Evolutionary conservation across 2,888 invertebrate genomes (phyloP), one percentile per base, ranked within the genome.

Genomic region (Crematogaster levior): DNA sequence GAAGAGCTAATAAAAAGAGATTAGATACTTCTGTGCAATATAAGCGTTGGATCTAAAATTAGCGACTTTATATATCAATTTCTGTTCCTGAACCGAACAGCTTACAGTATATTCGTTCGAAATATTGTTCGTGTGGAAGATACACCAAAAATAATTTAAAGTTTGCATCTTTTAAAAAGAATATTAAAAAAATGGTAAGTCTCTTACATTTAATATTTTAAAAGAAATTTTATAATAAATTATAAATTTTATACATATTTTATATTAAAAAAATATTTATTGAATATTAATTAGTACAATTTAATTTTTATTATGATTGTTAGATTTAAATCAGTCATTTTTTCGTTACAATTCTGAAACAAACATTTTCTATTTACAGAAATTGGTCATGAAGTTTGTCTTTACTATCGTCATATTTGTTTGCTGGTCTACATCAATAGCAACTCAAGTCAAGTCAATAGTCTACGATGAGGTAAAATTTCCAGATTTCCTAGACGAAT

Each of bases 311-410:
- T 46, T 15, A 43, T 24, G 9, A 37, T 12, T 24, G 1, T 56
- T 56, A 12, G 6, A 43, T 24, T 61, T 6, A 21, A 15, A 40
- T 40, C 7, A 63, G 5, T 40, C 0, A n/a, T 9, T 30, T 27
- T n/a, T n/a, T 30, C 9, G 0, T 34, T 24, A 12, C 6, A 56
- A 18, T 56, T 18, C 1, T 18, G 15, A 70, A 70, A 70, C 9
- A n/a, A 6, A 27, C 1, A 46, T 34, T 73, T 21, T 60, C 24
- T 12, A 15, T 40, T 73, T 73, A 10, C 34, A 73, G 60, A 70
- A 10, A 60, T n/a, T 12, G 21, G 5, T 10, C 6, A 34, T 60
- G n/a, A 15, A 30, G 30, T 21, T 60, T 1, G 18, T 6, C 30
- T 60, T 73, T 0, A 6, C 21, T 1, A 46, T 73, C 15, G n/a